Evolutionary conservation across 2,797 vertebrate genomes (phyloP), one percentile per base, ranked within the genome.

Genomic region (Characodon lateralis): DNA sequence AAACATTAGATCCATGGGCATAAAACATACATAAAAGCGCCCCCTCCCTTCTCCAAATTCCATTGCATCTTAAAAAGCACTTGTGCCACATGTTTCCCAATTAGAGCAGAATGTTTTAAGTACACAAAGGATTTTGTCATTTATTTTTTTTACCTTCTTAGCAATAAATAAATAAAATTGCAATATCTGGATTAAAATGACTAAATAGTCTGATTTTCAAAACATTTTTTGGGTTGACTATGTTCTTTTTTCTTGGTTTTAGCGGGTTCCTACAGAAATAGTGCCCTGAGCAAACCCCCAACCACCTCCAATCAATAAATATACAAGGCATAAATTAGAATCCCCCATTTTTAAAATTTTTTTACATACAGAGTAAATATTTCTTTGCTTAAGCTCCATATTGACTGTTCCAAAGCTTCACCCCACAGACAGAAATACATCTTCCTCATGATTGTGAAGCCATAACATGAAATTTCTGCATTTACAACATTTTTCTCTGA

Each of bases 1-100:
- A 80, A 72, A 76, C 55, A 76, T 72, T 76, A 58, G 69, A 66
- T 20, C 35, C 50, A 48, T 53, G 78, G 68, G 78, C 58, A 65
- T 35, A 71, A 35, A n/a, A n/a, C n/a, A n/a, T n/a, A 71, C 65
- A 41, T 18, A 56, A 4, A 46, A 48, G 43, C 18, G 2, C 61
- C 53, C 78, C 16, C 8, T 28, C 7, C 10, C 39, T 51, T 0
- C 53, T 14, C 72, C 16, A 63, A 78, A 78, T 73, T 59, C 71
- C 22, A 24, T 46, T 51, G 5, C 59, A 50, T 63, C 16, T 41
- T 28, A 56, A 66, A 63, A 66, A 26, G 65, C 71, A 6, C 20
- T 24, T 74, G 14, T 43, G 7, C 2, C 41, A 74, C 16, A 8
- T 35, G 2, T 65, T 24, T 7, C 10, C 0, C 35, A 22, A 66